These are phyloP conservation scores for Pongo abelii DNA, from an alignment of 2,113 vertebrate species.

Conservation along the genomic window DNA sequence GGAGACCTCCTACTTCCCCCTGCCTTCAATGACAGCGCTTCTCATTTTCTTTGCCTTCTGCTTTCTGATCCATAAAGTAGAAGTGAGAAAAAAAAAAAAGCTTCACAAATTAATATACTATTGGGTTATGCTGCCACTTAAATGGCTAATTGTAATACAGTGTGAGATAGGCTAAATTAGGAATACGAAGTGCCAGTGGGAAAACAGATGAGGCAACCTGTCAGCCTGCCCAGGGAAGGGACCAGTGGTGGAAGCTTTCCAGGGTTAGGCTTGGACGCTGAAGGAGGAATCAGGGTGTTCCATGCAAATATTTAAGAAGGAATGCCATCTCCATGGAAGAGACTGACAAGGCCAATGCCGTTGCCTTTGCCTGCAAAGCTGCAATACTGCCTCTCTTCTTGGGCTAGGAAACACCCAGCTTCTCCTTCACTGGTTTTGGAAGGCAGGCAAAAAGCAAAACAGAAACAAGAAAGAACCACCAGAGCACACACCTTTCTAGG, in stretches of 20 bases:
- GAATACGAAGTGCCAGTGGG: neutral
- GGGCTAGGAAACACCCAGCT: neutral
- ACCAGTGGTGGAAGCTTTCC: neutral
- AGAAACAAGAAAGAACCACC: neutral
- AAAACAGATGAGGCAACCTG: slow-evolving; percentile 46
- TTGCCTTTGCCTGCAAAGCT: neutral
- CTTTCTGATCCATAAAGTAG: neutral
- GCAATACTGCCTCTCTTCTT: neutral
- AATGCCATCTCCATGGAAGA: neutral
- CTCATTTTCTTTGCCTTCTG: slow-evolving; percentile 42
- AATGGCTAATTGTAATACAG: slow-evolving; percentile 34
- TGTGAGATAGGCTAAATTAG: slow-evolving; percentile 51
- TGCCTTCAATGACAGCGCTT: neutral
- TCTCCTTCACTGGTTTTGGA: neutral
- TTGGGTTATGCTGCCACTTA: neutral
- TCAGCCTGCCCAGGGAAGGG: neutral
- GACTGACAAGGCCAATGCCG: neutral
- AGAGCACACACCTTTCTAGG: neutral
- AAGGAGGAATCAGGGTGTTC: neutral
- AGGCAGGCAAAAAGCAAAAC: neutral
- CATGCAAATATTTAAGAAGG: neutral
- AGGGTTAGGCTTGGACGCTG: neutral
- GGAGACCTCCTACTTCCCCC: neutral
- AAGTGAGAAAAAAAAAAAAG: neutral
- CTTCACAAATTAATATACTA: slow-evolving; percentile 27